phyloP scores from a whole-genome alignment of 2,113 vertebrate species.

The Tetrao urogallus region DNA sequence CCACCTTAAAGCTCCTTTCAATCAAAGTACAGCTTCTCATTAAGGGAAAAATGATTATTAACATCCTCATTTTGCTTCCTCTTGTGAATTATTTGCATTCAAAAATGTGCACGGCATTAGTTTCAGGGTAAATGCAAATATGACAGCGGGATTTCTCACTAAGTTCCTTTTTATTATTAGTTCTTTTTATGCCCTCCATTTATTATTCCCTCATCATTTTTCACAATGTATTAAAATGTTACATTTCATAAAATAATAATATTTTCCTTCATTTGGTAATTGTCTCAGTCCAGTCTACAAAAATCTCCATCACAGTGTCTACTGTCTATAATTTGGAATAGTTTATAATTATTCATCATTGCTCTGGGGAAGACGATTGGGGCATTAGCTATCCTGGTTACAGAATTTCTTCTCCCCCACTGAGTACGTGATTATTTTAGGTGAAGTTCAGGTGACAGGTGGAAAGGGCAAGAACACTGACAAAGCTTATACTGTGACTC shows the following conservation, averaged over 20 bases:
- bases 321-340: slow-evolving; percentile 71
- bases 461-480: slow-evolving; percentile 57
- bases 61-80: slow-evolving; percentile 83
- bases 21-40: slow-evolving; percentile 83
- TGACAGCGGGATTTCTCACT: slow-evolving; percentile 83
- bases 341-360: slow-evolving; percentile 70
- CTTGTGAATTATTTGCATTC: slow-evolving; percentile 86
- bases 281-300: slow-evolving; percentile 72
- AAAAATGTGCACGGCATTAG: slow-evolving; percentile 81
- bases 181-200: slow-evolving; percentile 80
- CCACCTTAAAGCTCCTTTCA: slow-evolving; percentile 79
- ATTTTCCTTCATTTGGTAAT: slow-evolving; percentile 82
- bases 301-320: slow-evolving; percentile 52
- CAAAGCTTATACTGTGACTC: slow-evolving; percentile 50
- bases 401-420: slow-evolving; percentile 68
- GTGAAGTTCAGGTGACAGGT: slow-evolving; percentile 69
- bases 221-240: slow-evolving; percentile 84
- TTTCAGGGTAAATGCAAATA: slow-evolving; percentile 88
- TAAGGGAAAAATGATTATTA: slow-evolving; percentile 84
- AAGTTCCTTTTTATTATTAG: slow-evolving; percentile 84
- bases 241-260: slow-evolving; percentile 83
- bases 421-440: slow-evolving; percentile 74
- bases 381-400: slow-evolving; percentile 68
- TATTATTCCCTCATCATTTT: slow-evolving; percentile 83
- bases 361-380: slow-evolving; percentile 61